phyloP scores from a whole-genome alignment of 2,113 vertebrate species.

The Entelurus aequoreus region DNA sequence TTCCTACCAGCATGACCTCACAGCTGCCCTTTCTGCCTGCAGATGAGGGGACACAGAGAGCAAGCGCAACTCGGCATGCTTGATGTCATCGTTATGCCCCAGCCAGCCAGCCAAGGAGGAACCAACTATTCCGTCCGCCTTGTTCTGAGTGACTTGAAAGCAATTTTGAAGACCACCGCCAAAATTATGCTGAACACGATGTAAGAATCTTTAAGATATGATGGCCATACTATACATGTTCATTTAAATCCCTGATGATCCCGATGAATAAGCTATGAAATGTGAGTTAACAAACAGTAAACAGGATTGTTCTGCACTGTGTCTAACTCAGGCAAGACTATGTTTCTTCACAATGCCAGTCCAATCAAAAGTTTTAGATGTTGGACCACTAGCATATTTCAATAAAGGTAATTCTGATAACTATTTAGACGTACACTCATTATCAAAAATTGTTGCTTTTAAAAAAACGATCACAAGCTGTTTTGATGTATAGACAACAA shows the following conservation, averaged over 20 bases:
- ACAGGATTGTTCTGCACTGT: background rate
- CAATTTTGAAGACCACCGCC: conserved; percentile 37
- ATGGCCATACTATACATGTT: conserved; percentile 24
- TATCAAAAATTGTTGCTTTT: background rate
- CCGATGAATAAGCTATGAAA: conserved; percentile 26
- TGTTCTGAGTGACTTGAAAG: conserved; percentile 55
- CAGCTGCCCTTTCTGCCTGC: conserved; percentile 25
- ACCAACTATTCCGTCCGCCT: conserved; percentile 19
- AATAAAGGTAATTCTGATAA: background rate
- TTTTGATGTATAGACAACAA: no score
- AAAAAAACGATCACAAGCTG: no score
- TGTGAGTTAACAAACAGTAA: conserved; percentile 6
- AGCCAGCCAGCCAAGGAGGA: conserved; percentile 34
- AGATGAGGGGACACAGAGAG: conserved; percentile 27
- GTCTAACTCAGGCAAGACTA: background rate
- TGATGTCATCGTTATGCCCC: conserved; percentile 53
- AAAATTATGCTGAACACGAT: conserved; percentile 30
- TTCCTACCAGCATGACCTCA: conserved; percentile 59
- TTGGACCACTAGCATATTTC: background rate
- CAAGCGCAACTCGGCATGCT: conserved; percentile 26
- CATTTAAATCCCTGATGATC: conserved; percentile 32
- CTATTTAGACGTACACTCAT: background rate
- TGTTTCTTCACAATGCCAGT: background rate
- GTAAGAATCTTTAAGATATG: conserved; percentile 29
- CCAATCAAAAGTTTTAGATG: background rate